These are phyloP conservation scores for Karalla daura DNA, from an alignment of 2,797 vertebrate genomes.

Conservation along the genomic window DNA sequence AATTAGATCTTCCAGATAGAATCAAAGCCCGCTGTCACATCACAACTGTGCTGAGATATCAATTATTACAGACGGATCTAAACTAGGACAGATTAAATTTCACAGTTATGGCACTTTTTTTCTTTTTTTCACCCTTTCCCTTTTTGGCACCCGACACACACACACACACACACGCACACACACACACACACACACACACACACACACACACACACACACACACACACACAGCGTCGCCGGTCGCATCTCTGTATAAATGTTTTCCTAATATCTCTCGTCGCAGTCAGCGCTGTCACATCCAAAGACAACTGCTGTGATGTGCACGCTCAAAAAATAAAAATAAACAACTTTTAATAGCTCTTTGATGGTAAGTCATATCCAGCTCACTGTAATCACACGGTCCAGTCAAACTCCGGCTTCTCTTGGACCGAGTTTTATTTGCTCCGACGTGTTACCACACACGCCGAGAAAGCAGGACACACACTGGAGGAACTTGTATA, in stretches of 20 bases:
- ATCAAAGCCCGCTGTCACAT: slow-evolving; percentile 59
- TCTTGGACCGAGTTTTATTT: slow-evolving; percentile 4
- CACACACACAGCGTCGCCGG: slow-evolving; percentile 25
- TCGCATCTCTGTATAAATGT: slow-evolving; percentile 30
- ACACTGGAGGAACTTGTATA: neutral
- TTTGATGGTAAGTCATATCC: slow-evolving; percentile 37
- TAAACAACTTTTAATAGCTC: slow-evolving; percentile 54
- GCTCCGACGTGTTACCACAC: neutral
- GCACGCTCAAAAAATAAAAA: slow-evolving; percentile 40
- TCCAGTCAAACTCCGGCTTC: slow-evolving; percentile 19
- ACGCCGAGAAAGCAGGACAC: neutral
- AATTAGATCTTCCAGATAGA: slow-evolving; percentile 68
- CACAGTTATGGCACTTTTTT: slow-evolving; percentile 46
- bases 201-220: slow-evolving; percentile 46
- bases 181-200: slow-evolving; percentile 42
- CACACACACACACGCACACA: slow-evolving; percentile 44
- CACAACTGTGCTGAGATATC: slow-evolving; percentile 55
- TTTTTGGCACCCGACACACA: slow-evolving; percentile 27
- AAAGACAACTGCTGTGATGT: slow-evolving; percentile 37
- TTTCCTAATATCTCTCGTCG: slow-evolving; percentile 43
- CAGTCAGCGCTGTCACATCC: slow-evolving; percentile 38
- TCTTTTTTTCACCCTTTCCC: neutral
- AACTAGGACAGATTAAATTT: slow-evolving; percentile 69
- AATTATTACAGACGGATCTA: slow-evolving; percentile 64
- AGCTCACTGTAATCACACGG: slow-evolving; percentile 1